Percentiles rank a stretch among this genome's conserved stretches.
phyloP scores from a whole-genome alignment of 1,140 invertebrate species.

The Xylocopa sonorina region DNA sequence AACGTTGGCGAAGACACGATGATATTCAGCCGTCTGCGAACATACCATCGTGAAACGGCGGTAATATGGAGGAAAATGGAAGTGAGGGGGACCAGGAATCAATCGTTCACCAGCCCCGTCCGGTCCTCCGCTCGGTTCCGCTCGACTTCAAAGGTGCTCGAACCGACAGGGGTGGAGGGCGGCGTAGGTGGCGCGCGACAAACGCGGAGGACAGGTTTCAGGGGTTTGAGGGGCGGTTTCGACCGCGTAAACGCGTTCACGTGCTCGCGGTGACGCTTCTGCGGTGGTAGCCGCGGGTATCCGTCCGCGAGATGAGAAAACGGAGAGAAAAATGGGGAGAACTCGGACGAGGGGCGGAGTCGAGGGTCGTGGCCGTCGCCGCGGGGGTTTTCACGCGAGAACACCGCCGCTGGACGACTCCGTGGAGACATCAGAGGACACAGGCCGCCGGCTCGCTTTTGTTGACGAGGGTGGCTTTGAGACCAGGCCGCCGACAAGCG shows the following conservation, averaged over 20 bases:
- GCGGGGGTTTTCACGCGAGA: slow-evolving; percentile 33
- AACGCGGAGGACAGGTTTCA: neutral
- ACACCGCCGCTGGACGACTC: slow-evolving; percentile 10
- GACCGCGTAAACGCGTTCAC: slow-evolving; percentile 3
- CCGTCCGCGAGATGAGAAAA: slow-evolving; percentile 17
- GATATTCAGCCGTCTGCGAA: too few relatives aligned
- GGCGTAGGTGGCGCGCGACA: neutral
- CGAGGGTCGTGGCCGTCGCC: slow-evolving; percentile 19
- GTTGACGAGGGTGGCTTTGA: neutral
- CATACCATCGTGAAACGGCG: too few relatives aligned
- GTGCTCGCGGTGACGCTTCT: neutral
- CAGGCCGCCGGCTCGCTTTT: slow-evolving; percentile 11
- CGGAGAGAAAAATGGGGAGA: neutral
- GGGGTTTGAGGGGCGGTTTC: neutral
- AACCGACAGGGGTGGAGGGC: slow-evolving; percentile 15
- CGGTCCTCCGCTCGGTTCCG: too few relatives aligned
- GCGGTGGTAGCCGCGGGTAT: slow-evolving; percentile 9
- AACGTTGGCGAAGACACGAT: too few relatives aligned
- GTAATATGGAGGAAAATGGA: too few relatives aligned
- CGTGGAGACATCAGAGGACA: slow-evolving; percentile 27
- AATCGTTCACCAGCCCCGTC: slow-evolving; percentile 19
- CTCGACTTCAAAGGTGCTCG: slow-evolving; percentile 27
- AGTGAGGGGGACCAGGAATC: neutral
- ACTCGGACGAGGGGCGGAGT: neutral
- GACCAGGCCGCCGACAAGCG: slow-evolving; percentile 16